Base-by-base conservation (phyloP, 2,113 vertebrate genomes). In the Cephalopholis sonnerati region DNA sequence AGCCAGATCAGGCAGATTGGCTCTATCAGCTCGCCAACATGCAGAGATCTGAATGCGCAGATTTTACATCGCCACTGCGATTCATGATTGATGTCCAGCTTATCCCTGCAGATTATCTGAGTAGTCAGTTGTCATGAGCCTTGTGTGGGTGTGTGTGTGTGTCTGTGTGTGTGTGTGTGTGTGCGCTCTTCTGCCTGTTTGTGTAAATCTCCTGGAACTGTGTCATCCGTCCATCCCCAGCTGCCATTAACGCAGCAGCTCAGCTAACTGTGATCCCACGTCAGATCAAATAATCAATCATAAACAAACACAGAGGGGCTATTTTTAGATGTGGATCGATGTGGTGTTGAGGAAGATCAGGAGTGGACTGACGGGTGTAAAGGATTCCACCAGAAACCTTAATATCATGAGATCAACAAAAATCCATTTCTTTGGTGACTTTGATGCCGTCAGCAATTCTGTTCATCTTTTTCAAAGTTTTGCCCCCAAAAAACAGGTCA, bases 81-180 rank as follows among this genome's bases (percentile, higher is more conserved):
- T 65, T 79, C 24, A 68, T 77, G 81, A 64, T 79, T 73, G 74
- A 84, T 86, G 68, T 41, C 44, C 27, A 46, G 77, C 36, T 76
- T 63, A 77, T 80, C 74, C 77, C 83, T 18, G 73, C 63, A 69
- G 66, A 88, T 76, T 74, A 81, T 83, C 53, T 66, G 54, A 41
- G 72, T 46, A 44, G 46, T 48, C 67, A 81, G 53, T 69, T 61
- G 63, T 58, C 53, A 54, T 8, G 3, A 50, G 76, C 68, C 69
- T 57, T 55, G 55, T 59, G 29, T 53, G 39, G 54, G 64, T 74
- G 3, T 63, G 22, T 27, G 29, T 57, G 29, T 39, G 67, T 11
- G 32, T 25, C 24, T 27, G 32, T 59, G 53, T 48, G 12, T 17
- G 27, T 63, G 17, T 53, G 64, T 66, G 62, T 32, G 39, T 39